These are phyloP conservation scores for Eurypyga helias DNA, from an alignment of 2,113 vertebrate species.

Conservation along the genomic window DNA sequence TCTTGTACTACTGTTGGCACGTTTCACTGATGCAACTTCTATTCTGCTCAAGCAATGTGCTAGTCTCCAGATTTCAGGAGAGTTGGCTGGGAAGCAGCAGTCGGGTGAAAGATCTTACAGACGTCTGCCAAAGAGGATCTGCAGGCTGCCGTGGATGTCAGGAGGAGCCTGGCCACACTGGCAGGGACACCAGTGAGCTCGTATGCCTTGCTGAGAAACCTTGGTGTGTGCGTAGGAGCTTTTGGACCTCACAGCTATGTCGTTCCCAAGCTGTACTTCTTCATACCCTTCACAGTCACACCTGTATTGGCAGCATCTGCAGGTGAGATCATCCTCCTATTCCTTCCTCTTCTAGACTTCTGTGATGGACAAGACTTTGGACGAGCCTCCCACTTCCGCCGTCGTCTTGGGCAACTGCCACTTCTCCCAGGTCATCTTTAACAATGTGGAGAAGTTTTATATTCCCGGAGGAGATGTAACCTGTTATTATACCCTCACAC, in stretches of 20 bases:
- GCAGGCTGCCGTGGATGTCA: background rate
- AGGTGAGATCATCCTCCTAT: background rate
- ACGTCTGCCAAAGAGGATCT: background rate
- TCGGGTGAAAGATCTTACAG: background rate
- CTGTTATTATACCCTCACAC: conserved; percentile 61
- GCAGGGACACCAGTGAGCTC: background rate
- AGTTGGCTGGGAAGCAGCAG: background rate
- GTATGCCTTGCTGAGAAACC: background rate
- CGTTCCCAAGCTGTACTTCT: background rate
- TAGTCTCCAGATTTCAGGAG: background rate
- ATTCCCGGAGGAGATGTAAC: conserved; percentile 62
- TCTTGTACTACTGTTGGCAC: background rate
- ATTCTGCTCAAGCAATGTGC: background rate
- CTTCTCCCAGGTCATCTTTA: conserved; percentile 77
- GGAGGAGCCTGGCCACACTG: background rate
- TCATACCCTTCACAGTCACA: background rate
- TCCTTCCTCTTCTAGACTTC: conserved; percentile 14
- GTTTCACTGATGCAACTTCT: background rate
- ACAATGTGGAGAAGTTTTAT: conserved; percentile 66
- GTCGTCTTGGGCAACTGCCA: conserved; percentile 40
- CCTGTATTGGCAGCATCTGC: background rate
- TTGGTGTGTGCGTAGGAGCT: fast-evolving
- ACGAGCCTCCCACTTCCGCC: conserved; percentile 52
- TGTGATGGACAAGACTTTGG: conserved; percentile 49
- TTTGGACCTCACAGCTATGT: background rate